Evolutionary conservation across 2,797 vertebrate genomes (phyloP), one percentile per base, ranked within the genome.

Genomic region (Gymnoscopelus braueri): DNA sequence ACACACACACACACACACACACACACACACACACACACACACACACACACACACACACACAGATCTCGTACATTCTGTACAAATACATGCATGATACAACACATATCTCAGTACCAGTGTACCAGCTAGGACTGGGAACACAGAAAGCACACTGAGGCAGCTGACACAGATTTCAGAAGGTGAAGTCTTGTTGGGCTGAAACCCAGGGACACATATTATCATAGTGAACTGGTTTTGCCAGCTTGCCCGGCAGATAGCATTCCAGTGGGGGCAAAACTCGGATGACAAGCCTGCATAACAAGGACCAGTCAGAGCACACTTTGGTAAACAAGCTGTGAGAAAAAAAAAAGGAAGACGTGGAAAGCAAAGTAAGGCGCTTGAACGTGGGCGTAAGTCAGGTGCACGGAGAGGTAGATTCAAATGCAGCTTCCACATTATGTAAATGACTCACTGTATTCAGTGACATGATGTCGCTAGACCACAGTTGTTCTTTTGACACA

Each of bases 151-250:
- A 26, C 29, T 48, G 23, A 13, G 14, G 60, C 53, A 39, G 71
- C 74, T 79, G 69, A 79, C 48, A 3, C 62, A 39, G 54, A 54
- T 61, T 19, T 58, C 44, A 60, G 29, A 65, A 59, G 29, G 35
- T 50, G 29, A 63, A 23, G 58, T 48, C 50, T 65, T 51, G 69
- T 24, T 12, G 62, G 58, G 62, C 54, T 71, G 56, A 64, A 77
- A 78, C 85, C 19, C 63, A 76, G 68, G 61, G 67, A 47, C 54
- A 64, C 64, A 52, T 52, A 63, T 24, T 82, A 63, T 75, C 63
- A 50, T 6, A 54, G 78, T 60, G 55, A 93, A 94, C 92, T 84
- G 90, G 93, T 94, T 94, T 75, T 86, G 87, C 91, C 81, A 85
- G 91, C 85, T 80, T 75, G 75, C 66, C 84, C 82, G 67, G 79